phyloP scores from a whole-genome alignment of 2,797 vertebrate genomes.

The Bradypus variegatus region DNA sequence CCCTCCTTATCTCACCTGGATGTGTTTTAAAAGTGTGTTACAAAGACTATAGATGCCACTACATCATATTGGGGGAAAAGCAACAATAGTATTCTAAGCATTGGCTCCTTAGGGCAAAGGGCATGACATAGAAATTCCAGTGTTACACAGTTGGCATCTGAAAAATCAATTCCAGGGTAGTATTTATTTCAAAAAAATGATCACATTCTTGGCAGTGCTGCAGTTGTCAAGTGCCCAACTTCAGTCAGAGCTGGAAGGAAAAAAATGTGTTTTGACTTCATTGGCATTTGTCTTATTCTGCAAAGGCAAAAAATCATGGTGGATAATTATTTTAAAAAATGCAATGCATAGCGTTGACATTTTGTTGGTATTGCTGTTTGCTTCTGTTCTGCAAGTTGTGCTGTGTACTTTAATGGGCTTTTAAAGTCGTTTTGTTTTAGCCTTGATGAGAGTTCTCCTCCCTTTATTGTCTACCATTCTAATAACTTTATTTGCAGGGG shows the following conservation, averaged over 20 bases:
- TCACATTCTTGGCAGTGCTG: not conserved
- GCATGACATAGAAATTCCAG: not conserved
- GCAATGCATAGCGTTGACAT: not conserved
- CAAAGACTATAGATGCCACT: not conserved
- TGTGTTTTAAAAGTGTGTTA: not conserved
- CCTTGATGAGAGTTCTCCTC: conserved; percentile 38
- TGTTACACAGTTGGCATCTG: not conserved
- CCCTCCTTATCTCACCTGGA: not conserved
- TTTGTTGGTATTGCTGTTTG: conserved; percentile 18
- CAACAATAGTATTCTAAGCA: not conserved
- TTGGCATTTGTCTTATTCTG: not conserved
- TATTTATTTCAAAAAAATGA: not conserved
- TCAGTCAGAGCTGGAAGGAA: not conserved
- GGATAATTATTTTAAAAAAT: not conserved
- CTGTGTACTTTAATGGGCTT: conserved; percentile 28
- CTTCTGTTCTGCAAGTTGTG: not conserved
- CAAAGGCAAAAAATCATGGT: not conserved
- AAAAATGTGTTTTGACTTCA: conserved; percentile 8
- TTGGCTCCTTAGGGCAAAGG: not conserved
- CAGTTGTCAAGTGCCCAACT: not conserved
- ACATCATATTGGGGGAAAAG: not conserved
- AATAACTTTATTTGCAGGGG: conserved; percentile 54
- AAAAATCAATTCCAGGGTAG: not conserved
- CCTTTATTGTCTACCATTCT: conserved; percentile 7
- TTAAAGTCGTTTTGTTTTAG: conserved; percentile 41